Evolutionary conservation across 2,888 invertebrate genomes (phyloP).

Genomic region (Theodoxus fluviatilis): DNA sequence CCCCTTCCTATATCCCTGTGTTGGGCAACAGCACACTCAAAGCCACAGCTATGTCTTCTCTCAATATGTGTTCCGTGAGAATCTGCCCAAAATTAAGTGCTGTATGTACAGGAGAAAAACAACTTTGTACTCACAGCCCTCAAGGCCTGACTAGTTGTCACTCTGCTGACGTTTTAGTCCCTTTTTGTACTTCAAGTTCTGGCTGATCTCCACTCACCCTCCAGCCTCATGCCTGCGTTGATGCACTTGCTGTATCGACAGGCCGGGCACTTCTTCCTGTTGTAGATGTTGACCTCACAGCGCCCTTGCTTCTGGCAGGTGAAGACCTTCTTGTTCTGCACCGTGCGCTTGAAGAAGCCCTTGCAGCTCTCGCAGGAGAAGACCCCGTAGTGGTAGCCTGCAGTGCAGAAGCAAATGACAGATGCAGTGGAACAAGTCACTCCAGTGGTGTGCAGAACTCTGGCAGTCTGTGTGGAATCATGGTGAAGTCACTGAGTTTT

Average conservation of each 20-base stretch:
- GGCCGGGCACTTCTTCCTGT: constrained; percentile 95
- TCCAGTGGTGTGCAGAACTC: no score
- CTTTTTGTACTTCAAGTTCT: no score
- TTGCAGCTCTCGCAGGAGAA: constrained; percentile 98
- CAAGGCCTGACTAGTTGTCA: not conserved
- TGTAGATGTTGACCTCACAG: constrained; percentile 92
- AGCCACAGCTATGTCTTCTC: no score
- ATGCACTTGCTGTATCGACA: constrained; percentile 96
- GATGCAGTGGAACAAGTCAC: not conserved
- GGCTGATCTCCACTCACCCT: constrained; percentile 71
- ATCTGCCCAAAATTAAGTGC: not conserved
- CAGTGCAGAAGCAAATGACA: constrained; percentile 21
- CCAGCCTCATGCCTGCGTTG: constrained; percentile 94
- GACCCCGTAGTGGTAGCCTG: constrained; percentile 93
- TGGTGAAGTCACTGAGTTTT: no score
- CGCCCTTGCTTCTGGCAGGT: constrained; percentile 73
- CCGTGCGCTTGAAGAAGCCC: constrained; percentile 96
- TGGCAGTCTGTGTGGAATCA: no score
- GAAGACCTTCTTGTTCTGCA: constrained; percentile 97
- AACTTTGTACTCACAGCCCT: not conserved
- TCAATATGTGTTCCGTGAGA: no score
- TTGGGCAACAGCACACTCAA: no score
- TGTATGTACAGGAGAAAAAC: not conserved
- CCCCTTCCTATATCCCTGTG: no score
- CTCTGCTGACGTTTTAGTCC: no score